Evolutionary conservation across 2,797 vertebrate genomes (phyloP).

Genomic region (Podarcis siculus): DNA sequence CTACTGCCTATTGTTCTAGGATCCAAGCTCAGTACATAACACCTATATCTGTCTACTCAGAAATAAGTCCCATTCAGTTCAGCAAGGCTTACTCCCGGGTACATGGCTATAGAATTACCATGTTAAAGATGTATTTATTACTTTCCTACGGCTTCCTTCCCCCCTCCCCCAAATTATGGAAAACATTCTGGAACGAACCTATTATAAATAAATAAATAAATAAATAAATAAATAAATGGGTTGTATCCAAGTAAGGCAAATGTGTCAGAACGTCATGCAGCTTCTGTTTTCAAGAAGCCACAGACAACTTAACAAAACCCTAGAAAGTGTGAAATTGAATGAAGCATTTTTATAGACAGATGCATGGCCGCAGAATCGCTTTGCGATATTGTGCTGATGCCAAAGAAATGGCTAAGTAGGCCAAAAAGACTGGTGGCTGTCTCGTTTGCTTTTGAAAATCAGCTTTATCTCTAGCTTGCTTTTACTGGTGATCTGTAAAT

Average conservation of each 20-base stretch:
- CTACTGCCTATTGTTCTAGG: too few species aligned
- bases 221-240: not conserved
- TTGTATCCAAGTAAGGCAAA: not conserved
- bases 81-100: too few species aligned
- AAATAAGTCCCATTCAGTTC: too few species aligned
- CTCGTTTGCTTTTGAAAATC: not conserved
- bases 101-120: too few species aligned
- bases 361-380: not conserved
- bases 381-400: not conserved
- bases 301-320: not conserved
- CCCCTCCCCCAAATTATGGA: not conserved
- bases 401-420: not conserved
- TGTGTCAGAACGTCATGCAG: not conserved
- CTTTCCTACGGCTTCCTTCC: not conserved
- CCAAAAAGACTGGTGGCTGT: not conserved
- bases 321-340: not conserved
- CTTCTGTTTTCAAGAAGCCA: not conserved
- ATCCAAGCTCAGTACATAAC: too few species aligned
- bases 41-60: too few species aligned
- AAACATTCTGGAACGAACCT: not conserved
- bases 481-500: constrained; percentile 2
- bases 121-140: not conserved
- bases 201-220: not conserved
- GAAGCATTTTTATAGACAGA: not conserved
- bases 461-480: not conserved